Conservation (phyloP, 2,797 vertebrate species). For the Ptychadena robeensis region DNA sequence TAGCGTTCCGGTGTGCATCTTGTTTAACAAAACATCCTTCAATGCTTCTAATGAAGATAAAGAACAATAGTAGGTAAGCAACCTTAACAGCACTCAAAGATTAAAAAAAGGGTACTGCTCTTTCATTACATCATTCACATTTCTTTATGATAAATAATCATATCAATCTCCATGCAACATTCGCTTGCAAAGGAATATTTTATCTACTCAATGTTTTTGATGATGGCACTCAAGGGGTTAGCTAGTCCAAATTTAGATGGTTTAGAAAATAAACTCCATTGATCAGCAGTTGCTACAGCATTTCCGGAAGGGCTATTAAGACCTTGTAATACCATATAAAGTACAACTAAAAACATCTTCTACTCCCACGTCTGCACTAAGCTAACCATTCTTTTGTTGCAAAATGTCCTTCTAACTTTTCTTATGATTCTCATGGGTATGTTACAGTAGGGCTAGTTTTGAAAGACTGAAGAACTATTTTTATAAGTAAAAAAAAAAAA, state of each 20-base stretch:
- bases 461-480: conserved; percentile 68
- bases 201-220: conserved; percentile 18
- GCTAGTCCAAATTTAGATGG: conserved; percentile 65
- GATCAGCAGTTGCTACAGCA: conserved; percentile 75
- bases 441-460: conserved; percentile 67
- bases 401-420: conserved; percentile 73
- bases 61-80: not conserved
- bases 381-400: conserved; percentile 67
- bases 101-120: not conserved
- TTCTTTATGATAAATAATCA: not conserved
- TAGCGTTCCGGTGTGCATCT: not conserved
- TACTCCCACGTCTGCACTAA: conserved; percentile 68
- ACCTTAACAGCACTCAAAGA: not conserved
- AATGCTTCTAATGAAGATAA: not conserved
- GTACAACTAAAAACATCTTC: conserved; percentile 69
- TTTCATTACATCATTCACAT: not conserved
- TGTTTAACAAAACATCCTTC: not conserved
- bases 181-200: not conserved
- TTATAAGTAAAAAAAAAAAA: conserved; percentile 68
- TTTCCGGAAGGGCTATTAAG: conserved; percentile 74
- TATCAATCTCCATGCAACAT: conserved; percentile 19
- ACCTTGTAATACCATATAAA: conserved; percentile 72
- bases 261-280: conserved; percentile 78
- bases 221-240: conserved; percentile 66
- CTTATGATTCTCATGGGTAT: conserved; percentile 72